Conservation (phyloP, 2,888 invertebrate genomes). For the Himalopsyche japonica region DNA sequence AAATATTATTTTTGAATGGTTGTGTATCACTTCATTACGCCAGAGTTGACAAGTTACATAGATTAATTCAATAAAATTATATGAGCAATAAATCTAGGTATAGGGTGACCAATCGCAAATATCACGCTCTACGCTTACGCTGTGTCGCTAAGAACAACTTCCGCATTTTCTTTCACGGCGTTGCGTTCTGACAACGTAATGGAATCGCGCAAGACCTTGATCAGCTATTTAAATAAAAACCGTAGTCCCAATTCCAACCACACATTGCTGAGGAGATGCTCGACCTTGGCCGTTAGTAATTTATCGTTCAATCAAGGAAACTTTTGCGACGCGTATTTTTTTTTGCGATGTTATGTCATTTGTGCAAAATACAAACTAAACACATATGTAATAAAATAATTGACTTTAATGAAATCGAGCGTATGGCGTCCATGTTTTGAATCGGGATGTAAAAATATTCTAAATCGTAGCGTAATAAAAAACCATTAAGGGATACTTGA, state of each 20-base stretch:
- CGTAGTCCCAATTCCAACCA: not conserved
- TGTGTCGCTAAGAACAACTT: not conserved
- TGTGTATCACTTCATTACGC: too few species aligned
- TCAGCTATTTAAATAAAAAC: not conserved
- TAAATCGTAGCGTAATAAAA: too few species aligned
- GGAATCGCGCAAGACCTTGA: not conserved
- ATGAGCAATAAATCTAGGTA: not conserved
- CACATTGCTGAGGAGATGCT: not conserved
- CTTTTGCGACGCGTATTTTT: not conserved
- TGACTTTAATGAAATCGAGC: not conserved
- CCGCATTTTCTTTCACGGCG: not conserved
- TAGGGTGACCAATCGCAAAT: not conserved
- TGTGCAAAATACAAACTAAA: not conserved
- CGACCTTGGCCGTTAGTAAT: not conserved
- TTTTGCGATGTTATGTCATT: not conserved
- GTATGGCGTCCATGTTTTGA: not conserved
- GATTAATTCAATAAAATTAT: not conserved
- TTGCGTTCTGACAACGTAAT: not conserved
- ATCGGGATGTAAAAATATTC: not conserved
- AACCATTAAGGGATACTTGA: too few species aligned
- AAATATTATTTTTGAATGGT: too few species aligned
- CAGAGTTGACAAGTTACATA: too few species aligned
- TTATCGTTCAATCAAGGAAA: not conserved
- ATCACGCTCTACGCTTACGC: not conserved
- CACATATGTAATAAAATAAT: not conserved